Conservation (phyloP, 2,888 invertebrate genomes). For the Allophyes oxyacanthae region DNA sequence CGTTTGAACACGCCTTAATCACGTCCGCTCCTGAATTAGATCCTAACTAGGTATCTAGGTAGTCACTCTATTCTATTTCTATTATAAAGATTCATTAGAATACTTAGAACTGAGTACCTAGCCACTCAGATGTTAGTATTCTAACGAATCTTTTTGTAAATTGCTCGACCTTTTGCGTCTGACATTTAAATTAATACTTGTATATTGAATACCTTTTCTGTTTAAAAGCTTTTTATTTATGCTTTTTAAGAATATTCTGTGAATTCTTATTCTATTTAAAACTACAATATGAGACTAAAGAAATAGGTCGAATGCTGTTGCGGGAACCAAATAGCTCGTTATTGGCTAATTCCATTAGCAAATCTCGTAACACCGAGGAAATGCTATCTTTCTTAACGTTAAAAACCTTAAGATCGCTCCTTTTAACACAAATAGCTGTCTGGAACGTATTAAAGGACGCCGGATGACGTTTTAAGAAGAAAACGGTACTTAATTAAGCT, state of each 20-base stretch:
- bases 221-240: background rate
- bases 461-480: slow-evolving; percentile 52
- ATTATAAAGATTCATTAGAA: too few species aligned
- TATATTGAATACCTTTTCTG: too few species aligned
- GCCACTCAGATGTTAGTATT: slow-evolving; percentile 2
- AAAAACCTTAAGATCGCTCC: slow-evolving; percentile 40
- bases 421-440: slow-evolving; percentile 46
- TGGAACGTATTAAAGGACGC: slow-evolving; percentile 34
- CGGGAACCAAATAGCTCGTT: slow-evolving; percentile 37
- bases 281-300: slow-evolving; percentile 10
- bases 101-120: too few species aligned
- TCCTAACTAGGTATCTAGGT: too few species aligned
- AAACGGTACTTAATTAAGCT: slow-evolving; percentile 48
- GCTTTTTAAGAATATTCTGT: background rate
- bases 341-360: slow-evolving; percentile 47
- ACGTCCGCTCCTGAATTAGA: too few species aligned
- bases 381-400: slow-evolving; percentile 47
- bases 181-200: background rate
- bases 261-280: slow-evolving; percentile 5
- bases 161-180: background rate
- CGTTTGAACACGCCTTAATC: background rate
- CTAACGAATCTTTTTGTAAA: background rate
- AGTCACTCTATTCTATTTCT: too few species aligned
- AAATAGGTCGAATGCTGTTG: slow-evolving; percentile 31
- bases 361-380: slow-evolving; percentile 33